phyloP scores from a whole-genome alignment of 2,797 vertebrate genomes.

The Lophotriccus pileatus region DNA sequence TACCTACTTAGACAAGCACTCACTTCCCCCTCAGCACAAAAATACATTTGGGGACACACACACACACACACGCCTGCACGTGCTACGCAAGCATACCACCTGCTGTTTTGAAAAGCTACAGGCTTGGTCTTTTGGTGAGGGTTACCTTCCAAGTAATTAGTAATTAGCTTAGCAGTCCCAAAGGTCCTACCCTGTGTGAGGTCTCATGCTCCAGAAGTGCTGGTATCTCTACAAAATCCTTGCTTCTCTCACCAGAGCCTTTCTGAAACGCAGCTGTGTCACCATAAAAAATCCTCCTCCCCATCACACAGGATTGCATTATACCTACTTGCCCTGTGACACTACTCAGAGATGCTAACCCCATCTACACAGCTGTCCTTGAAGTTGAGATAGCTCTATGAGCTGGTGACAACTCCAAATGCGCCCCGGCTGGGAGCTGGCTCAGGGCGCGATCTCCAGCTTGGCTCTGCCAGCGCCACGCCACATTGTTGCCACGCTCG shows the following conservation, averaged over 20 bases:
- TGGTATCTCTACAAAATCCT: not conserved
- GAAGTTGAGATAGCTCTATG: not conserved
- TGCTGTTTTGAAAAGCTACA: constrained; percentile 9
- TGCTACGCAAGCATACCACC: not conserved
- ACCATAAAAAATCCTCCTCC: not conserved
- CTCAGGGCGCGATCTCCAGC: not conserved
- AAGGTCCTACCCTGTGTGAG: not conserved
- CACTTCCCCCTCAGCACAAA: constrained; percentile 42
- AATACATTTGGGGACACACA: constrained; percentile 33
- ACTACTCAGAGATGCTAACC: not conserved
- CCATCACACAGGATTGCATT: not conserved
- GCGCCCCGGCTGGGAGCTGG: not conserved
- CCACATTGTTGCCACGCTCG: not conserved
- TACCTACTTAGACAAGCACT: constrained; percentile 41
- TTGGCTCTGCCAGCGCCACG: not conserved
- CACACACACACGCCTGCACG: not conserved
- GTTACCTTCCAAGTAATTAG: not conserved
- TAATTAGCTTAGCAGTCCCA: not conserved
- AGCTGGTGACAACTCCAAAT: not conserved
- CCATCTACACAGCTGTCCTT: not conserved
- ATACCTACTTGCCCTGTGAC: not conserved
- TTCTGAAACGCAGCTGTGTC: not conserved
- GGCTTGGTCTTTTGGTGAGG: not conserved
- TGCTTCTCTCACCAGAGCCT: not conserved
- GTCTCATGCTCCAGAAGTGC: not conserved